phyloP scores from a whole-genome alignment of 2,888 invertebrate genomes.

The Cheilosia vulpina region DNA sequence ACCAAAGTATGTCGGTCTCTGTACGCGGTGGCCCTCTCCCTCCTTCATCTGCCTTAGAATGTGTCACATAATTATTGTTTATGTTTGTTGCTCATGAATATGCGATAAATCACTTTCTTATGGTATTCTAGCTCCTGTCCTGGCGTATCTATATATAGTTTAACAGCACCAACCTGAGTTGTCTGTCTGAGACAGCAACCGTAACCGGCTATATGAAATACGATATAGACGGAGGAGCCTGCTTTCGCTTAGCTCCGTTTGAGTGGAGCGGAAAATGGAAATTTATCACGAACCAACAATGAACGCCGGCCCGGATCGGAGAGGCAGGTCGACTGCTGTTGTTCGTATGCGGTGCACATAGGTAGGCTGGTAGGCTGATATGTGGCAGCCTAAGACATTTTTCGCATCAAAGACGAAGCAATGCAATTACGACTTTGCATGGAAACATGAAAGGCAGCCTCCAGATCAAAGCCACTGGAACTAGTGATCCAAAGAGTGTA shows the following conservation, averaged over 20 bases:
- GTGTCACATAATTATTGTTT: conserved; percentile 74
- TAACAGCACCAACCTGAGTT: conserved; percentile 4
- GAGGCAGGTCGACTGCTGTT: conserved; percentile 1
- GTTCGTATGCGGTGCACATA: not conserved
- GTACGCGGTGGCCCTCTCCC: not conserved
- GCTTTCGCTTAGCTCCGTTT: conserved; percentile 40
- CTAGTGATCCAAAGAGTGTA: too few species aligned
- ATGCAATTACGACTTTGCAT: conserved; percentile 18
- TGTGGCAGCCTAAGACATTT: not conserved
- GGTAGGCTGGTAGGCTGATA: not conserved
- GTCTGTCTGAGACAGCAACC: conserved; percentile 31
- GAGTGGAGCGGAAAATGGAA: conserved; percentile 66
- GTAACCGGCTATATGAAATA: conserved; percentile 40
- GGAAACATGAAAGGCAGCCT: too few species aligned
- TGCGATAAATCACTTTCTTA: conserved; percentile 67
- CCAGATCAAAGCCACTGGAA: too few species aligned
- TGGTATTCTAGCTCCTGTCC: conserved; percentile 36
- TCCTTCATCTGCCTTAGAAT: conserved; percentile 4
- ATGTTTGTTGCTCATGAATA: conserved; percentile 72
- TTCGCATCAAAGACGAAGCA: not conserved
- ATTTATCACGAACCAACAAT: conserved; percentile 57
- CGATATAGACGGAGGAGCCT: conserved; percentile 17
- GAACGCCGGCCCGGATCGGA: not conserved
- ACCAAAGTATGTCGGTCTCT: conserved; percentile 6
- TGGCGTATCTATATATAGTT: conserved; percentile 5